Percentiles rank a stretch among this genome's conserved stretches.
These are phyloP conservation scores for Halcyon senegalensis DNA, from an alignment of 2,113 vertebrate genomes.

Conservation along the genomic window DNA sequence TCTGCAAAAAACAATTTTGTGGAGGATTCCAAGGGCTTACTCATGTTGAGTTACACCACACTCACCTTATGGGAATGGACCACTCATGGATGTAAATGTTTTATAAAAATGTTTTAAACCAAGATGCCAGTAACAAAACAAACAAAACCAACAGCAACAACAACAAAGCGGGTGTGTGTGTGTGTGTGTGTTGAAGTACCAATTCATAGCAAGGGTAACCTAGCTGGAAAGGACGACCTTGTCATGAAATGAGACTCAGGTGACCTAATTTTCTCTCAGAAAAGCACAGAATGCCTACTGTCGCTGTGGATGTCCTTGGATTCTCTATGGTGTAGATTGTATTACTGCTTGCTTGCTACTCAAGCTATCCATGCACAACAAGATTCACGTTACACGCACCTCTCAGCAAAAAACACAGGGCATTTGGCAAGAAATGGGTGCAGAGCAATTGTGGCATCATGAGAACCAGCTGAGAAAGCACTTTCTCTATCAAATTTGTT, in stretches of 20 bases:
- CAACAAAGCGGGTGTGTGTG: too few species aligned
- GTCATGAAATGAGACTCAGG: not conserved
- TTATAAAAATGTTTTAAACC: not conserved
- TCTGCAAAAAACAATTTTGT: not conserved
- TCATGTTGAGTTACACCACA: not conserved
- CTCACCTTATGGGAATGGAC: not conserved
- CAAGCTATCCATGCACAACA: not conserved
- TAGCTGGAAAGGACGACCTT: not conserved
- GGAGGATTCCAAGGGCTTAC: not conserved
- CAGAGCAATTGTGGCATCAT: not conserved
- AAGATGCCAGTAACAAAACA: not conserved
- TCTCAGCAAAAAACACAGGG: not conserved
- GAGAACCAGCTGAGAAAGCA: not conserved
- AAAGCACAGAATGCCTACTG: not conserved
- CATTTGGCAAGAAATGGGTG: not conserved
- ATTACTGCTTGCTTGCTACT: not conserved
- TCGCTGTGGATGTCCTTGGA: not conserved
- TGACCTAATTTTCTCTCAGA: not conserved
- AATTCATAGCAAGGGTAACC: not conserved
- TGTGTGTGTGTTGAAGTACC: not conserved
- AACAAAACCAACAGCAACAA: not conserved
- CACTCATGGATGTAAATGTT: not conserved
- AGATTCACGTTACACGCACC: not conserved
- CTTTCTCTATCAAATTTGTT: not conserved
- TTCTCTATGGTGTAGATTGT: not conserved